These are phyloP conservation scores for Zosterops japonicus DNA, from an alignment of 2,113 vertebrate genomes.

Conservation along the genomic window DNA sequence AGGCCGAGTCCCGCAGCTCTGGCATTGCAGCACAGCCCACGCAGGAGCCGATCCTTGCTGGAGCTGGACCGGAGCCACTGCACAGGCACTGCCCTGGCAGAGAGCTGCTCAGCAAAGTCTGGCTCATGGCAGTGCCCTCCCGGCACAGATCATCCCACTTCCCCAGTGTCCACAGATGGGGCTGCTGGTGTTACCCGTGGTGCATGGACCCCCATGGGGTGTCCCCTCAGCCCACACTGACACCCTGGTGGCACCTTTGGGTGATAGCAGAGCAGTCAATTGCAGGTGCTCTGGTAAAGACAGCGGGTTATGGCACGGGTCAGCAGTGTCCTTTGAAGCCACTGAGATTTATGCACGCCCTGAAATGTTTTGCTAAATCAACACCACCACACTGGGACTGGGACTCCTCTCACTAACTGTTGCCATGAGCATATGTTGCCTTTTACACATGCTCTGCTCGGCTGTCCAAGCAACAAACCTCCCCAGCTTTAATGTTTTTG, in stretches of 20 bases:
- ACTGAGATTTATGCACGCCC: not conserved
- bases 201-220: fast-evolving
- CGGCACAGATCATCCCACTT: fast-evolving
- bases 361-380: not conserved
- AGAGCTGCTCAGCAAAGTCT: not conserved
- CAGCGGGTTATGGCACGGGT: fast-evolving
- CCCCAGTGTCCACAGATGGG: fast-evolving
- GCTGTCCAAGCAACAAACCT: slow-evolving; percentile 21
- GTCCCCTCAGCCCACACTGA: fast-evolving
- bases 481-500: slow-evolving; percentile 5
- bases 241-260: fast-evolving
- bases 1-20: not conserved
- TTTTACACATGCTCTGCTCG: not conserved
- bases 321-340: not conserved
- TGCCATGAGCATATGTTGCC: slow-evolving; percentile 1
- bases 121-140: fast-evolving
- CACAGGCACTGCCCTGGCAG: not conserved
- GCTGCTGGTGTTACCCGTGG: fast-evolving
- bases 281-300: not conserved
- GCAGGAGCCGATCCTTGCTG: not conserved
- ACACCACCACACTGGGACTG: not conserved
- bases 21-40: not conserved
- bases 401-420: not conserved
- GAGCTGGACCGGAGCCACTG: not conserved
- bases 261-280: not conserved